Conservation (phyloP, 2,888 invertebrate genomes). For the Heteropelma amictum region DNA sequence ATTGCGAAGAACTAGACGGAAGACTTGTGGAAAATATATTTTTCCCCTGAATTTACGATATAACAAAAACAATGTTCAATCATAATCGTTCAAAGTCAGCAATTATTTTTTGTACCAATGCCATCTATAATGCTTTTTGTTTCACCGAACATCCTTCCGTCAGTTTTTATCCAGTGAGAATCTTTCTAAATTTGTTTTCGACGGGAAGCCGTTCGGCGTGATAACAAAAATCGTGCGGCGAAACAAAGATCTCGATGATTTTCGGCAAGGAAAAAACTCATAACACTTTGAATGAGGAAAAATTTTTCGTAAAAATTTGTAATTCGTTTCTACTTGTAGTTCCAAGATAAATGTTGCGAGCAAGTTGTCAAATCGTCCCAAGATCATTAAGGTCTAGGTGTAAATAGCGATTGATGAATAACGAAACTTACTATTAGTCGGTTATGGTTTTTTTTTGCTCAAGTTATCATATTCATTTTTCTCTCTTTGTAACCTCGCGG, state of each 20-base stretch:
- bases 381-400: slow-evolving; percentile 52
- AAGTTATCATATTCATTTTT: slow-evolving; percentile 20
- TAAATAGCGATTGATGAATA: slow-evolving; percentile 60
- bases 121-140: no score
- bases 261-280: neutral
- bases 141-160: no score
- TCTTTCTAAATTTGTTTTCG: no score
- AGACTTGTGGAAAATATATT: neutral
- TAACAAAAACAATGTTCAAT: no score
- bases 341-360: slow-evolving; percentile 29
- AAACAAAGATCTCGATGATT: neutral
- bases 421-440: slow-evolving; percentile 60
- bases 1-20: no score
- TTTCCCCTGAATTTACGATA: no score
- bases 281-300: neutral
- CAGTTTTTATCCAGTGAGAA: no score
- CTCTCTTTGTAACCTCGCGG: slow-evolving; percentile 22
- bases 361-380: slow-evolving; percentile 52
- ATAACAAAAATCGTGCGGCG: neutral
- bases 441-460: slow-evolving; percentile 41
- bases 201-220: no score
- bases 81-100: no score
- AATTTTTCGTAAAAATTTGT: neutral
- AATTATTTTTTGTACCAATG: neutral
- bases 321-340: no score